Evolutionary conservation across 2,797 vertebrate genomes (phyloP), one percentile per base, ranked within the genome.

Genomic region (Pipistrellus nathusii): DNA sequence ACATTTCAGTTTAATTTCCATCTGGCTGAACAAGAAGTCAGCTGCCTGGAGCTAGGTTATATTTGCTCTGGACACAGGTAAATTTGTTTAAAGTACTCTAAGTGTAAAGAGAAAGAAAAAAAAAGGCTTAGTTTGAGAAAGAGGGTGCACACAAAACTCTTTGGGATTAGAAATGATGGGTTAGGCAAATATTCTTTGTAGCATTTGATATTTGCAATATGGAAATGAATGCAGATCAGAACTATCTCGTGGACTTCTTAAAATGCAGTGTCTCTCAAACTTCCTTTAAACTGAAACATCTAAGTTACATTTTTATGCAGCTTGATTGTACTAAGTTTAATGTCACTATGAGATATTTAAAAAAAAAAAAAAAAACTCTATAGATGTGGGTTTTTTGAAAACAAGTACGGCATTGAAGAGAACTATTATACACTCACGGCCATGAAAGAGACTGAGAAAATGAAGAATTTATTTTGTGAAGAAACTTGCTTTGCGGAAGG

Each of bases 41-140:
- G 94, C 77, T 95, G 51, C 76, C 68, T 84, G 64, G 85, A 92
- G 71, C 97, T 94, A 51, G 91, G 86, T 78, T 59, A 46, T 8
- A n/a, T 94, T 97, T 95, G 91, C 94, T 94, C 96, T 98, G 97
- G 95, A 97, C 96, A 88, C 97, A 98, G 97, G 98, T 98, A 98
- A 98, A 94, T 98, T 98, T 97, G 92, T 86, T 98, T 88, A 97
- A 91, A 93, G 76, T 51, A 84, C 83, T 88, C 12, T 59, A 8
- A 69, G 81, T 88, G 55, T 62, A 89, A 96, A 96, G 90, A 68
- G 81, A 95, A 84, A 68, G 81, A 95, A 84, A 44, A 94, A 90
- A 93, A 90, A 94, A 96, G 5, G 66, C 1, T 97, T 97, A 14
- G 27, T 38, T 78, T 46, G 84, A 17, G 90, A 46, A 77, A 32